Conservation (phyloP, 2,797 vertebrate genomes). For the Galagoides demidoff region DNA sequence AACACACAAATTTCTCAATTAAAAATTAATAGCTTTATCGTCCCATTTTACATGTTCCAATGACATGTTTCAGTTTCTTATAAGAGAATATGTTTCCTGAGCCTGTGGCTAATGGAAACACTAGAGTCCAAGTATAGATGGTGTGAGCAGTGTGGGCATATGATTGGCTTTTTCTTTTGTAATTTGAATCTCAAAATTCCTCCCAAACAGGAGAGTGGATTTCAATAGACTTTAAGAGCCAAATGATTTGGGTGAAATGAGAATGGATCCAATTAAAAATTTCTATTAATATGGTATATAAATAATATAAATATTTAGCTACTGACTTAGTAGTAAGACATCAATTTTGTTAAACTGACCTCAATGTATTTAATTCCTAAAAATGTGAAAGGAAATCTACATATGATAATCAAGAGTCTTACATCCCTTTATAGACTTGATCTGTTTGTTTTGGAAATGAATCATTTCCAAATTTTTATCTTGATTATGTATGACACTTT, state of each 20-base stretch:
- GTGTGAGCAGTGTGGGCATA: neutral
- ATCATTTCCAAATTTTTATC: constrained; percentile 70
- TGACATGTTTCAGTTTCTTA: neutral
- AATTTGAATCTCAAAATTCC: neutral
- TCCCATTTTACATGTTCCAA: neutral
- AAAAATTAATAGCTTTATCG: neutral
- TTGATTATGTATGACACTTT: constrained; percentile 70
- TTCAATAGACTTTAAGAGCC: constrained; percentile 28
- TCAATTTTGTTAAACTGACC: constrained; percentile 6
- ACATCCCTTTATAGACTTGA: neutral
- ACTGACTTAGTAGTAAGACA: neutral
- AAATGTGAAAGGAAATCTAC: neutral
- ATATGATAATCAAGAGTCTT: neutral
- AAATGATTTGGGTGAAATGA: constrained; percentile 22
- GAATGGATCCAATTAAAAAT: neutral
- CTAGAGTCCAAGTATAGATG: neutral
- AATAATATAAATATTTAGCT: constrained; percentile 20
- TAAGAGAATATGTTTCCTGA: neutral
- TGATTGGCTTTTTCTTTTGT: neutral
- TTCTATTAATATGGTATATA: neutral
- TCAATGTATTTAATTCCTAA: neutral
- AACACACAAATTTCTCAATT: constrained; percentile 10
- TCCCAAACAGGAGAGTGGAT: neutral
- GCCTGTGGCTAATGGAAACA: neutral
- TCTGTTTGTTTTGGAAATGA: constrained; percentile 69